A percentile compares a stretch with the other conserved stretches of the same genome.
Evolutionary conservation across 2,113 vertebrate species (phyloP).

Genomic region (Chascanopsetta lugubris): DNA sequence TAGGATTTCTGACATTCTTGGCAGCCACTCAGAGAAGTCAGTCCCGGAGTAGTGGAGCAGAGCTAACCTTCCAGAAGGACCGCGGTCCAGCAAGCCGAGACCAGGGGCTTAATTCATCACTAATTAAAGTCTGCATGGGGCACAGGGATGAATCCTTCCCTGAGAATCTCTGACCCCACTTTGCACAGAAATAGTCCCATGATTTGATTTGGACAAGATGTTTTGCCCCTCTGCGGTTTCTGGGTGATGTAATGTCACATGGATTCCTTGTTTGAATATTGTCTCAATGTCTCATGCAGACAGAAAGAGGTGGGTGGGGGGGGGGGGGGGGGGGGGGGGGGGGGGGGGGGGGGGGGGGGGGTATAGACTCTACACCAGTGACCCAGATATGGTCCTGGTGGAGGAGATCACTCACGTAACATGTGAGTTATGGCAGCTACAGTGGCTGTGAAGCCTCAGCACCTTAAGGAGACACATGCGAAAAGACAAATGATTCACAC

Average conservation of each 20-base stretch:
- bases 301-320: no score
- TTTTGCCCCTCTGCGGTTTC: slow-evolving; percentile 33
- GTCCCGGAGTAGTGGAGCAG: slow-evolving; percentile 77
- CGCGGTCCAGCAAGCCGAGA: slow-evolving; percentile 50
- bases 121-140: slow-evolving; percentile 75
- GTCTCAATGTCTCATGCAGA: slow-evolving; percentile 36
- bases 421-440: slow-evolving; percentile 29
- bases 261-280: slow-evolving; percentile 47
- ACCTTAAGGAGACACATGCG: background rate
- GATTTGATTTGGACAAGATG: slow-evolving; percentile 75
- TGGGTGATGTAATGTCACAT: slow-evolving; percentile 51
- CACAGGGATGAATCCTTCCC: slow-evolving; percentile 61
- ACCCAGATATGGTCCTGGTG: slow-evolving; percentile 50
- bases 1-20: slow-evolving; percentile 83
- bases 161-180: slow-evolving; percentile 56
- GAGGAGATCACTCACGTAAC: slow-evolving; percentile 43
- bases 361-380: slow-evolving; percentile 30
- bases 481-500: background rate
- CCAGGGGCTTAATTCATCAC: slow-evolving; percentile 76
- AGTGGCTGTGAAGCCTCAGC: background rate
- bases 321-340: no score
- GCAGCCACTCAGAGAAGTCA: slow-evolving; percentile 79
- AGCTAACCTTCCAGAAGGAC: slow-evolving; percentile 65
- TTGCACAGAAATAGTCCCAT: slow-evolving; percentile 58
- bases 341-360: no score